Evolutionary conservation across 2,113 vertebrate genomes (phyloP), one percentile per base, ranked within the genome.

Genomic region (Dicerorhinus sumatrensis): DNA sequence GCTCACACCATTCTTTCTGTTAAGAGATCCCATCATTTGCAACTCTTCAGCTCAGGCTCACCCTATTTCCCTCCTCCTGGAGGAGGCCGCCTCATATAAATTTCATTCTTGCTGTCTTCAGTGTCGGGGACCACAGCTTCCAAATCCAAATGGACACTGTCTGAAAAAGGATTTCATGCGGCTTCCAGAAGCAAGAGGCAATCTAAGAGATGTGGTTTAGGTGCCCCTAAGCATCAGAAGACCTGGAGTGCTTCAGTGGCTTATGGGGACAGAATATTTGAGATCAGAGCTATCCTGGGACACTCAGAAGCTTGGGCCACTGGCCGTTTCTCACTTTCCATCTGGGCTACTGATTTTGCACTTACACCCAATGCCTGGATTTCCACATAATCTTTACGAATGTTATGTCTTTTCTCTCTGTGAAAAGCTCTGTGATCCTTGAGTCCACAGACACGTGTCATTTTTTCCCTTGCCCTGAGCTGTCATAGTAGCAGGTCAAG

Each of bases 21-120:
- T 1, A 12, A 20, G 82, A 73, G 27, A 29, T 2, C 36, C 60
- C 3, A 0, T 36, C 14, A 6, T 6, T 16, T 46, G 72, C 0
- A 0, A 11, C 48, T 46, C 18, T 10, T 48, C 9, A 56, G 21
- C 27, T 33, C 46, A 18, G 14, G 11, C 36, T 27, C 31, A 10
- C 11, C 51, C 42, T 25, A 6, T 5, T 79, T 23, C 16, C 42
- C n/a, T 79, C 8, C 33, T 69, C 14, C n/a, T 48, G 42, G 42
- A 42, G 42, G 42, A 42, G 31, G 12, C 8, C 21, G 48, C 13
- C 67, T 17, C 48, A 18, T 20, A 25, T 5, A 13, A 93, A 89
- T 18, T 31, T 67, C 21, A 9, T 33, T 60, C 42, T 77, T 10
- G 20, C 16, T 39, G 36, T 11, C 21, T 23, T 77, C 14, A 4